Evolutionary conservation across 2,888 invertebrate genomes (phyloP), one percentile per base, ranked within the genome.

Genomic region (Tenthredo mesomela): DNA sequence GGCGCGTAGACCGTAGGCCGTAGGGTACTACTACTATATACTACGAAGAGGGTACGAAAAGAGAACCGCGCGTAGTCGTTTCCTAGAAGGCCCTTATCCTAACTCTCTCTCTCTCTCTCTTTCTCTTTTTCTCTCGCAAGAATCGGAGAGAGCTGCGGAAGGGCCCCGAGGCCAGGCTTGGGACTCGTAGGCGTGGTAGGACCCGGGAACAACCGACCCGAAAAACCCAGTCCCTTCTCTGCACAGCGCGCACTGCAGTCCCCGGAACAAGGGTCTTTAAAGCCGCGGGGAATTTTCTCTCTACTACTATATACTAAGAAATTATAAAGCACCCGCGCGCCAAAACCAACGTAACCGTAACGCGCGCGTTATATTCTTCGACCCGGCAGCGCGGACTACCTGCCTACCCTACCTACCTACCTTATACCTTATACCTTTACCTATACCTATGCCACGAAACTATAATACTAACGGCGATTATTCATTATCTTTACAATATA

Each of bases 141-240:
- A n/a, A n/a, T n/a, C n/a, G n/a, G n/a, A n/a, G n/a, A n/a, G n/a
- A 40, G 91, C 88, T 89, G 90, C 86, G 89, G 93, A 94, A 93
- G 93, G 93, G 92, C 94, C 94, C 93, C 94, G 94, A 94, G 94
- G 94, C 94, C 94, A 94, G 94, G 94, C 94, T 50, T 37, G 50
- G 85, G 54, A 75, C 43, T 82, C 84, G 58, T 75, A 75, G 84
- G 71, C 75, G 85, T 82, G 84, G 84, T 73, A 83, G 80, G 86
- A 85, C 78, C 84, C 85, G 83, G 84, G 70, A 58, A 1, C 29
- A 73, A 33, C 33, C 82, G 70, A 47, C 67, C 88, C 88, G 89
- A 61, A 61, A n/a, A 61, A n/a, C 47, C 77, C 61, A 43, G 80
- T 80, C 54, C 75, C 43, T 75, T 29, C 6, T 29, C 1, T 2